Evolutionary conservation across 2,888 invertebrate species (phyloP).

Genomic region (Himalopsyche kuldschensis): DNA sequence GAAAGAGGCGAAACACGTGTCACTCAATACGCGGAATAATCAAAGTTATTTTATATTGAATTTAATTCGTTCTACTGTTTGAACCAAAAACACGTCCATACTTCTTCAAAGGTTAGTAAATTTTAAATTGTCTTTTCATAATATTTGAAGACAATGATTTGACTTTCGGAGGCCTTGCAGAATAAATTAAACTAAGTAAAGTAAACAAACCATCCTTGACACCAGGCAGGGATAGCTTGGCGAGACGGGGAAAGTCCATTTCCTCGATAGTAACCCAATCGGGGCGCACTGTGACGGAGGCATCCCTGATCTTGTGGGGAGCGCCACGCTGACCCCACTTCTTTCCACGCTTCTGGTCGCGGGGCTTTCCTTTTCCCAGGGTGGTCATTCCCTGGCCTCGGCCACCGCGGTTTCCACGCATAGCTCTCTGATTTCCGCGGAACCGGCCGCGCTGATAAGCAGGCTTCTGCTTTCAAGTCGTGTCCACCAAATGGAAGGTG

Average conservation of each 20-base stretch:
- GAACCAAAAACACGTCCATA: too few relatives aligned
- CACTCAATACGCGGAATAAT: too few relatives aligned
- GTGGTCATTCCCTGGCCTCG: constrained; percentile 77
- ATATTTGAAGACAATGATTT: too few relatives aligned
- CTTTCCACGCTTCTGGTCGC: constrained; percentile 78
- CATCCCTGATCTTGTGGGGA: constrained; percentile 92
- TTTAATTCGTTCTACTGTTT: too few relatives aligned
- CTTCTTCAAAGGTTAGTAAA: too few relatives aligned
- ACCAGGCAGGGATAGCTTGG: constrained; percentile 88
- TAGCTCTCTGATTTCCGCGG: constrained; percentile 76
- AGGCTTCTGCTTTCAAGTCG: constrained; percentile 84
- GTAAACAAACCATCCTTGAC: constrained; percentile 71
- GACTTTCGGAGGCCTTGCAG: too few relatives aligned
- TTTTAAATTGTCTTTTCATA: too few relatives aligned
- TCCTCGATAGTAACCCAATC: constrained; percentile 97
- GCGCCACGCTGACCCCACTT: constrained; percentile 84
- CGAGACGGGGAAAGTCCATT: constrained; percentile 96
- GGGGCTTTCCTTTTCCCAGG: constrained; percentile 80
- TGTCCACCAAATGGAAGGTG: constrained; percentile 97
- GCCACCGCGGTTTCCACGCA: constrained; percentile 70
- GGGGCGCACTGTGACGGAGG: constrained; percentile 93
- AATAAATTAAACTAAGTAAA: background rate
- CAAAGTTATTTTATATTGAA: too few relatives aligned
- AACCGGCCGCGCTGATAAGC: constrained; percentile 92
- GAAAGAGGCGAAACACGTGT: too few relatives aligned